Percentiles rank a stretch among this genome's conserved stretches.
Conservation (phyloP, 2,888 invertebrate species). For the Tolmerus cingulatus region DNA sequence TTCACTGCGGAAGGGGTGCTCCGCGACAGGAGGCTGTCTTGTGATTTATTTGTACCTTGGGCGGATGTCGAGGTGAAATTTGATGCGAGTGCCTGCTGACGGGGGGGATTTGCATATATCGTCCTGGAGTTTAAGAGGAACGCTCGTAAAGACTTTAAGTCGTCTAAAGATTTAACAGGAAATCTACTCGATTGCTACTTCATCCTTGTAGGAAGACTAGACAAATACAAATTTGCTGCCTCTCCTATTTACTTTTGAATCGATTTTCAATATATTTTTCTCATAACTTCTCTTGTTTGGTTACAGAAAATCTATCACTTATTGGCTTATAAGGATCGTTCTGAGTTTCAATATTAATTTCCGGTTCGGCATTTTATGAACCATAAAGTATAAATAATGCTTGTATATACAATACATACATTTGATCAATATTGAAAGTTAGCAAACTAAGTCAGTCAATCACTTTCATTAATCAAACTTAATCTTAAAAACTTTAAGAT, state of each 20-base stretch:
- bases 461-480: too few relatives aligned
- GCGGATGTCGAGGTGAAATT: neutral
- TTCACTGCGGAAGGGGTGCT: neutral
- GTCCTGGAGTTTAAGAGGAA: neutral
- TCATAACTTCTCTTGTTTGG: neutral
- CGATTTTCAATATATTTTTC: neutral
- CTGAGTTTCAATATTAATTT: neutral
- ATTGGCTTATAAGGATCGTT: neutral
- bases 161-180: neutral
- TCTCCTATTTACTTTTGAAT: neutral
- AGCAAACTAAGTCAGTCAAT: neutral
- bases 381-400: neutral
- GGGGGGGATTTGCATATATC: neutral
- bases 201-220: neutral
- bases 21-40: neutral
- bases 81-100: neutral
- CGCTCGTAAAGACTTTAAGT: neutral
- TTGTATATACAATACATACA: too few relatives aligned
- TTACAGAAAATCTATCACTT: neutral
- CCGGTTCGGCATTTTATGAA: neutral
- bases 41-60: neutral
- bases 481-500: too few relatives aligned
- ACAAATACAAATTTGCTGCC: neutral
- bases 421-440: neutral
- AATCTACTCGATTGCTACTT: neutral